Base-by-base conservation (phyloP, 2,797 vertebrate genomes). In the Podargus strigoides region DNA sequence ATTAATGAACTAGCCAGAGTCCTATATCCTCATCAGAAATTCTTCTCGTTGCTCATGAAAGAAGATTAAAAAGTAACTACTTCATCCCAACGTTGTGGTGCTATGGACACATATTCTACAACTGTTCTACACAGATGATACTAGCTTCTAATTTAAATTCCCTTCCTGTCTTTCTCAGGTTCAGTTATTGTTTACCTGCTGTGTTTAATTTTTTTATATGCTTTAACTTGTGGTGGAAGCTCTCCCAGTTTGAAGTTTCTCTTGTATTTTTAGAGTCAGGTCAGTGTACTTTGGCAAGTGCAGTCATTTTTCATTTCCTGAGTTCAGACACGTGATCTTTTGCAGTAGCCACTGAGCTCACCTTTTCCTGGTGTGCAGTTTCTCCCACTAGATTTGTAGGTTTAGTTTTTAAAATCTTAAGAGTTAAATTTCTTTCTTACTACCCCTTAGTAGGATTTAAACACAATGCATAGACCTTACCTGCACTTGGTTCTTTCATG, bases 301-400 rank as follows among this genome's bases (percentile, higher is more conserved):
- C 9, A 46, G 36, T 41, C 22, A 15, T 23, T 81, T 78, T 37
- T 70, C 9, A 32, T 74, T 89, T 78, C 36, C 66, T n/a, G 55
- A 46, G 26, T 60, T 77, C 59, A 76, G 53, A 41, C 60, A n/a
- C 0, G 3, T 37, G 16, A 14, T 70, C 78, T 72, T 67, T 64
- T 56, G 66, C 23, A 14, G 68, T 3, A 49, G 50, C 36, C n/a
- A 12, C 6, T 53, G 7, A 28, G 58, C 37, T 82, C 0, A 0
- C 12, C 3, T 82, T 85, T 85, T 78, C 50, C 69, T 78, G 39
- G 8, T 47, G n/a, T 68, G 79, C 66, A 28, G 47, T n/a, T 91
- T 49, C 63, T 78, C n/a, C 5, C 19, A 13, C 42, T 23, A 18
- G n/a, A 49, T 75, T 53, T 59, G 50, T 23, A 74, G 52, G n/a